Evolutionary conservation across 2,113 vertebrate species (phyloP).

Genomic region (Ardeotis arabs): DNA sequence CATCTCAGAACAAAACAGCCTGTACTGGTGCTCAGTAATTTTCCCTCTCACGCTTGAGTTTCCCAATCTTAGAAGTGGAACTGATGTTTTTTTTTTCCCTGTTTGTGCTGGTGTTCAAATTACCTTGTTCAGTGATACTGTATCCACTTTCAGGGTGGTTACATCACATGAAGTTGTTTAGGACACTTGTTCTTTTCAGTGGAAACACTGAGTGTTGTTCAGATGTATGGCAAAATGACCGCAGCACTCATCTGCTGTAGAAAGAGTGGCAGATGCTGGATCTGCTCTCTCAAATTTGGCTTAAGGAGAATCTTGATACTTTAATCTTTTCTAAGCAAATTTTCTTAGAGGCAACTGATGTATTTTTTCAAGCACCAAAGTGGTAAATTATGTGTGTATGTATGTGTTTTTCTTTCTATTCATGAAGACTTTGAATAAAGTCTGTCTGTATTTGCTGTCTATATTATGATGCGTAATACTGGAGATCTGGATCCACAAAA

Average conservation of each 20-base stretch:
- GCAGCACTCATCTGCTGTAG: background rate
- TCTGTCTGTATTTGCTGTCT: background rate
- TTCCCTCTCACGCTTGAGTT: background rate
- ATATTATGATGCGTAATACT: background rate
- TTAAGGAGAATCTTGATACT: background rate
- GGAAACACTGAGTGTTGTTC: background rate
- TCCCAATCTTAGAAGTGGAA: background rate
- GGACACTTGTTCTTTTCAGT: background rate
- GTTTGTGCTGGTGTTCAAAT: background rate
- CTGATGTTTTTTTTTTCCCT: background rate
- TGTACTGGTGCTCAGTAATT: background rate
- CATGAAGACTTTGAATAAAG: constrained; percentile 5
- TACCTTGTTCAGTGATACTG: background rate
- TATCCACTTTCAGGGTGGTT: background rate
- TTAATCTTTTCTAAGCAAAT: background rate
- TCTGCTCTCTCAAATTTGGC: background rate
- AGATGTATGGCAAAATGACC: background rate
- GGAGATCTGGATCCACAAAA: background rate
- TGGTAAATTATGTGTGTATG: background rate
- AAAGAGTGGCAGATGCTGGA: background rate
- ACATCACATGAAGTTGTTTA: too few species aligned
- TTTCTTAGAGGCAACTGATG: background rate
- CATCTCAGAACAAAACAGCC: background rate
- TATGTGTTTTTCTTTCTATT: background rate
- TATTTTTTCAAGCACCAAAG: background rate